phyloP scores from a whole-genome alignment of 2,888 invertebrate genomes.

The Helobdella robusta region DNA sequence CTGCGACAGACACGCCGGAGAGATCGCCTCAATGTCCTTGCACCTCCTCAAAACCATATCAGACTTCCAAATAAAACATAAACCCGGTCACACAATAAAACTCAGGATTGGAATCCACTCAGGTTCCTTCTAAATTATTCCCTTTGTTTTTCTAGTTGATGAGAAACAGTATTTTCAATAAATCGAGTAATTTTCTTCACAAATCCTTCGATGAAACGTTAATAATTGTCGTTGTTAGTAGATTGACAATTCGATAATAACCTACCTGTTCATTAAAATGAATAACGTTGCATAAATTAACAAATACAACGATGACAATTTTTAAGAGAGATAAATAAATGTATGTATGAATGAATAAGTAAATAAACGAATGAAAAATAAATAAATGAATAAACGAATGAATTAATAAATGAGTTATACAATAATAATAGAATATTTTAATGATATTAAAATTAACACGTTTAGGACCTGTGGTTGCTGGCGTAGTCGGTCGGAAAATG shows the following conservation, averaged over 20 bases:
- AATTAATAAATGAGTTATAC: too few species aligned
- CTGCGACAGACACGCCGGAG: slow-evolving; percentile 44
- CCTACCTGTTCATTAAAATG: too few species aligned
- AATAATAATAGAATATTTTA: too few species aligned
- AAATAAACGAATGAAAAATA: too few species aligned
- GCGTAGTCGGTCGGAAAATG: slow-evolving; percentile 27
- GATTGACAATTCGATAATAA: neutral
- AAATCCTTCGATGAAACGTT: too few species aligned
- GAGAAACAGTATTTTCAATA: too few species aligned
- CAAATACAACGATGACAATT: neutral
- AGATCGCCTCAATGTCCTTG: slow-evolving; percentile 48
- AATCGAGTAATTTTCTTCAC: too few species aligned
- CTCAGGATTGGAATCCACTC: slow-evolving; percentile 48
- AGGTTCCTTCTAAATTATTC: slow-evolving; percentile 35
- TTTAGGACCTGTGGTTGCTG: slow-evolving; percentile 27
- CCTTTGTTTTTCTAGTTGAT: neutral
- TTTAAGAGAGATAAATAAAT: neutral
- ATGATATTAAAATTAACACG: neutral
- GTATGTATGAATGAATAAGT: neutral
- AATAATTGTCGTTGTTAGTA: too few species aligned
- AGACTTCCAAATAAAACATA: slow-evolving; percentile 42
- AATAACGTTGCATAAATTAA: too few species aligned
- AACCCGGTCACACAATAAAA: slow-evolving; percentile 42
- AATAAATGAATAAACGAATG: neutral
- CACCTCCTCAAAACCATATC: slow-evolving; percentile 43